Conservation (phyloP, 2,113 vertebrate genomes). For the Nerophis lumbriciformis region DNA sequence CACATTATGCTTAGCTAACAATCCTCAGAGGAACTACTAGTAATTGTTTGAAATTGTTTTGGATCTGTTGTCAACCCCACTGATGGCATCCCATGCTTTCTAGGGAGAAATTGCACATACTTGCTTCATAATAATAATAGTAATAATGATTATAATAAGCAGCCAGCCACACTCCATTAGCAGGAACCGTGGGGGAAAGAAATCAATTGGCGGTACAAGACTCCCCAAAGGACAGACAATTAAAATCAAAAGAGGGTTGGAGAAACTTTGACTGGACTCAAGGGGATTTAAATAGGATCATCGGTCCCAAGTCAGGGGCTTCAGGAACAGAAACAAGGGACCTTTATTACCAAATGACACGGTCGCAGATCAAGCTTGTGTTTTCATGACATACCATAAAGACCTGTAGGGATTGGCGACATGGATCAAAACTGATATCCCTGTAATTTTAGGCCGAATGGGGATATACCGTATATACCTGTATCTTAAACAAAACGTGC, state of each 20-base stretch:
- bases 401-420: too few relatives aligned
- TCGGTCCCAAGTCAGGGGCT: constrained; percentile 8
- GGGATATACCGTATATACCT: too few relatives aligned
- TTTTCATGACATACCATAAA: too few relatives aligned
- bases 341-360: too few relatives aligned
- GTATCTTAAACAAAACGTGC: too few relatives aligned
- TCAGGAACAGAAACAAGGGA: background rate
- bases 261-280: constrained; percentile 44
- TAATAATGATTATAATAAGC: constrained; percentile 7
- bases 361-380: too few relatives aligned
- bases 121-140: constrained; percentile 1
- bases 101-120: constrained; percentile 30
- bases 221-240: constrained; percentile 57
- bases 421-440: too few relatives aligned
- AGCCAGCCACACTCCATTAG: constrained; percentile 39
- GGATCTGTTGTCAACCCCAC: constrained; percentile 2
- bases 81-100: constrained; percentile 15
- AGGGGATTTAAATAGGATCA: constrained; percentile 21
- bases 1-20: constrained; percentile 11
- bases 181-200: constrained; percentile 22
- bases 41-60: constrained; percentile 2
- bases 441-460: too few relatives aligned
- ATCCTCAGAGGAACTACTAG: background rate
- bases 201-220: constrained; percentile 61
- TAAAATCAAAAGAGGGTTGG: constrained; percentile 50